A percentile compares a stretch with the other conserved stretches of the same genome.
Conservation (phyloP, 2,888 invertebrate genomes). For the Smittia sp. region DNA sequence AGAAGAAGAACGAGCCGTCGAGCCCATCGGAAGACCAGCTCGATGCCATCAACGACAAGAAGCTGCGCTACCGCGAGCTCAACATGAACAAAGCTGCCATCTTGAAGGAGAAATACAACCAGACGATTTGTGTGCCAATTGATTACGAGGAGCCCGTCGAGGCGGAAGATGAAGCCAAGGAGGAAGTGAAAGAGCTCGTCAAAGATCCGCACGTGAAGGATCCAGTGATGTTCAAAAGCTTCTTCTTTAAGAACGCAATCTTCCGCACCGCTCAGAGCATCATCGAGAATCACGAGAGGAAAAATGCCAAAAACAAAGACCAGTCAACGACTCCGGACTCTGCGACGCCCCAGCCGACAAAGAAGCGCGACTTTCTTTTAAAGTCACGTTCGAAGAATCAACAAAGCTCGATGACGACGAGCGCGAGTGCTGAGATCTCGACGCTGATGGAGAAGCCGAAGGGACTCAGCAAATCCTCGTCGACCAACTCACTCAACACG, state of each 20-base stretch:
- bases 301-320: slow-evolving; percentile 51
- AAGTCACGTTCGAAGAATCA: slow-evolving; percentile 22
- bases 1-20: slow-evolving; percentile 42
- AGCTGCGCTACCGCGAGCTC: slow-evolving; percentile 42
- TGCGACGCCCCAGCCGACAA: slow-evolving; percentile 31
- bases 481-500: slow-evolving; percentile 48
- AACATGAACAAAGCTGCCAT: slow-evolving; percentile 42
- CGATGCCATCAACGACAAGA: slow-evolving; percentile 44
- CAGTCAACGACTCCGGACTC: slow-evolving; percentile 44
- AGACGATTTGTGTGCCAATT: slow-evolving; percentile 45
- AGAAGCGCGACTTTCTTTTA: slow-evolving; percentile 18
- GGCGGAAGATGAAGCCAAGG: slow-evolving; percentile 32
- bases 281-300: slow-evolving; percentile 54
- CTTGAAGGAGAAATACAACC: slow-evolving; percentile 43
- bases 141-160: slow-evolving; percentile 44
- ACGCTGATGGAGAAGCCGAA: slow-evolving; percentile 41
- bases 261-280: slow-evolving; percentile 55
- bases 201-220: slow-evolving; percentile 45
- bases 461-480: slow-evolving; percentile 47
- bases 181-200: slow-evolving; percentile 36
- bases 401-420: slow-evolving; percentile 14
- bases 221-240: slow-evolving; percentile 53
- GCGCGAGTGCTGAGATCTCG: slow-evolving; percentile 29
- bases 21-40: slow-evolving; percentile 44
- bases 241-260: slow-evolving; percentile 54